Conservation (phyloP, 2,797 vertebrate genomes). For the Eutrigla gurnardus region DNA sequence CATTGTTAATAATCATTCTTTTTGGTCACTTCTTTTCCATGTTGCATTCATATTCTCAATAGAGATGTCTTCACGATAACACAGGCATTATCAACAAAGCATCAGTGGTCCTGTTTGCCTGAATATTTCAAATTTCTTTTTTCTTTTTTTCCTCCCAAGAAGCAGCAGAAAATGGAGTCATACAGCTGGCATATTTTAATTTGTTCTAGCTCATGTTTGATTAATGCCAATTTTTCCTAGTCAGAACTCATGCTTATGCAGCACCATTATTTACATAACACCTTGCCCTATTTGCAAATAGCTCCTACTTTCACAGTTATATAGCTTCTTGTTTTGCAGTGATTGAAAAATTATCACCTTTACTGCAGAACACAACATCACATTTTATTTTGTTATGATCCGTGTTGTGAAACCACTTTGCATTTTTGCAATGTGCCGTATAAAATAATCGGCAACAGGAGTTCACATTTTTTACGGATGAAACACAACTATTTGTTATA, state of each 20-base stretch:
- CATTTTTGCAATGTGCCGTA: slow-evolving; percentile 22
- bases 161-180: slow-evolving; percentile 59
- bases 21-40: slow-evolving; percentile 63
- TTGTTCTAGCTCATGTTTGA: slow-evolving; percentile 79
- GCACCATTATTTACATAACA: slow-evolving; percentile 74
- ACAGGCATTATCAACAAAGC: slow-evolving; percentile 66
- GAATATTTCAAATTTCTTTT: slow-evolving; percentile 59
- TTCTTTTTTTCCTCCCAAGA: slow-evolving; percentile 34
- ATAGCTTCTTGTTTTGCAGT: slow-evolving; percentile 57
- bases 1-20: slow-evolving; percentile 68
- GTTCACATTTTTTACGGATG: background rate
- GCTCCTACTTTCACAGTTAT: slow-evolving; percentile 67
- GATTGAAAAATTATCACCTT: slow-evolving; percentile 68
- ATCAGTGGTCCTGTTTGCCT: slow-evolving; percentile 57
- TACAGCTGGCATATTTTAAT: slow-evolving; percentile 78
- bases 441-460: slow-evolving; percentile 12
- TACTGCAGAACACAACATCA: slow-evolving; percentile 42
- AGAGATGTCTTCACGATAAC: slow-evolving; percentile 63
- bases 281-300: slow-evolving; percentile 74
- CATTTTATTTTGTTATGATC: slow-evolving; percentile 26
- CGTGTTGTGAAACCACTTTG: slow-evolving; percentile 23
- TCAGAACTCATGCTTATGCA: slow-evolving; percentile 75
- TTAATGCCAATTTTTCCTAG: slow-evolving; percentile 75
- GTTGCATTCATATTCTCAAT: slow-evolving; percentile 66
- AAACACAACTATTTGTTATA: slow-evolving; percentile 7